A percentile compares a stretch with the other conserved stretches of the same genome.
Conservation (phyloP, 1,140 invertebrate species). For the Cherax destructor region DNA sequence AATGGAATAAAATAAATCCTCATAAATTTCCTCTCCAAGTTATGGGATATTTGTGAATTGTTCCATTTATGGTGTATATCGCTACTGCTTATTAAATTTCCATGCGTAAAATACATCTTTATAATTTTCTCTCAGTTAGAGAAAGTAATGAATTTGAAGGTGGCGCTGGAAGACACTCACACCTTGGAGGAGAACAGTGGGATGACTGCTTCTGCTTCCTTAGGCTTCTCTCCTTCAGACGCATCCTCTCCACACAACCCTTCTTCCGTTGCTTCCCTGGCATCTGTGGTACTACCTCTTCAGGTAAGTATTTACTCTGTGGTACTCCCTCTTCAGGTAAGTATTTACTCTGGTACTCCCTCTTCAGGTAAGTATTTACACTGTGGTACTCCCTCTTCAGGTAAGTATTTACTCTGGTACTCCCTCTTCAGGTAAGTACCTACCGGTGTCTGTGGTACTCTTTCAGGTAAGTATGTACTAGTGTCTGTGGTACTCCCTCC, state of each 20-base stretch:
- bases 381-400: too few relatives aligned
- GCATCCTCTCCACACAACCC: neutral
- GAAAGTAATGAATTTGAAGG: conserved; percentile 25
- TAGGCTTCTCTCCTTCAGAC: neutral
- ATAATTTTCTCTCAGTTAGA: conserved; percentile 6
- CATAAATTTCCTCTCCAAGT: too few relatives aligned
- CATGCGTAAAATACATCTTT: too few relatives aligned
- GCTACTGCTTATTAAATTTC: too few relatives aligned
- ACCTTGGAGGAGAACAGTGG: neutral
- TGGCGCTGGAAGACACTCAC: conserved; percentile 3
- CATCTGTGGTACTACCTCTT: conserved; percentile 26
- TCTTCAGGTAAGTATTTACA: conserved; percentile 15
- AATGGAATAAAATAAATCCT: too few relatives aligned
- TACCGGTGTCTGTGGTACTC: neutral
- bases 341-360: neutral
- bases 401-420: too few relatives aligned
- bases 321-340: too few relatives aligned
- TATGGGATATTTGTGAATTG: too few relatives aligned
- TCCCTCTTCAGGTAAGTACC: conserved; percentile 29
- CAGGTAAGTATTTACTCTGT: conserved; percentile 10
- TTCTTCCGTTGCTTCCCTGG: conserved; percentile 16
- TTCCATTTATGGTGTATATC: neutral
- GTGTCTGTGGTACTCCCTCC: neutral
- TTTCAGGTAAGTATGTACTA: too few relatives aligned
- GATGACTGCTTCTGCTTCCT: neutral